Conservation (phyloP, 2,888 invertebrate species). For the Ellobium chinense region DNA sequence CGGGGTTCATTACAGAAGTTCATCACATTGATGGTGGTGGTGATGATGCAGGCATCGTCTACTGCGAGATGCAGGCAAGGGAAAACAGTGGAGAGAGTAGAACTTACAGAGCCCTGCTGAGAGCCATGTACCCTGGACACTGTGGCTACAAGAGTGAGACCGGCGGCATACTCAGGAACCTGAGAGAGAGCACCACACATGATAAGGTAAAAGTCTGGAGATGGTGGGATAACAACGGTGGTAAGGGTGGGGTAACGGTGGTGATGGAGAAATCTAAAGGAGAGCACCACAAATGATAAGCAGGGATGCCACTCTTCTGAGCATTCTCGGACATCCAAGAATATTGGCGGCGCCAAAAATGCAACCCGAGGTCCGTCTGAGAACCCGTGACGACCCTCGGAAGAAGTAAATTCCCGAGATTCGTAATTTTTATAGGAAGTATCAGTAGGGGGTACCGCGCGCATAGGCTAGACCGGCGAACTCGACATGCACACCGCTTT, state of each 20-base stretch:
- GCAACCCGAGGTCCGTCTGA: too few species aligned
- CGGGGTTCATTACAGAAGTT: constrained; percentile 92
- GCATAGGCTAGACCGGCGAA: too few species aligned
- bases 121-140: constrained; percentile 88
- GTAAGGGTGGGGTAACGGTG: background rate
- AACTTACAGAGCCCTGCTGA: constrained; percentile 84
- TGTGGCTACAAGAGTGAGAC: constrained; percentile 92
- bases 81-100: constrained; percentile 90
- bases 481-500: too few species aligned
- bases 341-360: too few species aligned
- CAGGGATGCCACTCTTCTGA: too few species aligned
- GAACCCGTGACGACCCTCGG: too few species aligned
- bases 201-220: constrained; percentile 86
- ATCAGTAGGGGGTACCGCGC: too few species aligned
- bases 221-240: background rate
- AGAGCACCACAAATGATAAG: background rate
- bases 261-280: background rate
- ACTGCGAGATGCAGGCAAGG: constrained; percentile 94
- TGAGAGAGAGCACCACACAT: constrained; percentile 89
- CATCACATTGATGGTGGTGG: constrained; percentile 94
- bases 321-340: too few species aligned
- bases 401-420: too few species aligned
- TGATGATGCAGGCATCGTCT: constrained; percentile 95
- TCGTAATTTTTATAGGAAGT: too few species aligned
- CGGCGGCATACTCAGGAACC: constrained; percentile 91